Evolutionary conservation across 1,140 invertebrate species (phyloP).

Genomic region (Proctacanthus coquilletti): DNA sequence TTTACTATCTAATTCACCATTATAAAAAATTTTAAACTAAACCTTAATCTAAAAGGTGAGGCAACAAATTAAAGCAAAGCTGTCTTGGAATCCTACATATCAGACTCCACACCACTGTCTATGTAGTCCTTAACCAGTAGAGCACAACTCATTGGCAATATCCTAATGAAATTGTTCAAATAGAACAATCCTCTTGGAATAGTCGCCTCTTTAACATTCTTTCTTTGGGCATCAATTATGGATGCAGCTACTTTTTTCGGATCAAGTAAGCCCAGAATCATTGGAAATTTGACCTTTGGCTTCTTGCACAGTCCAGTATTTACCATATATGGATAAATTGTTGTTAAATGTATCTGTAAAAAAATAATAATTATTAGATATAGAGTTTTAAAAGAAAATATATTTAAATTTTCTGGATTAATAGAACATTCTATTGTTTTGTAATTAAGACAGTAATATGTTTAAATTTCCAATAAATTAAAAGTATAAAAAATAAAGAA

Average conservation of each 20-base stretch:
- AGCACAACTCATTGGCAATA: conserved; percentile 31
- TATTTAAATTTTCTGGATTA: too few species aligned
- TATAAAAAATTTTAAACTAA: too few species aligned
- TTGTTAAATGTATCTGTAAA: conserved; percentile 57
- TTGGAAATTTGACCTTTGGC: conserved; percentile 54
- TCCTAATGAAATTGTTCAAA: conserved; percentile 28
- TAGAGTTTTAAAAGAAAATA: too few species aligned
- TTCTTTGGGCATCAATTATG: conserved; percentile 48
- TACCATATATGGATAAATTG: conserved; percentile 67
- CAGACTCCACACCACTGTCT: conserved; percentile 37
- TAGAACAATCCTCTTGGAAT: conserved; percentile 34
- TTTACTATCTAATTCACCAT: too few species aligned
- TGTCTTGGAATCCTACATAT: too few species aligned
- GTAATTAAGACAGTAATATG: too few species aligned
- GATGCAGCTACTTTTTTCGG: conserved; percentile 44
- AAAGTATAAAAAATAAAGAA: too few species aligned
- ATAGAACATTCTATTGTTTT: too few species aligned
- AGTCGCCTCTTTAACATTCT: conserved; percentile 34
- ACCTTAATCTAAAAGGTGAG: too few species aligned
- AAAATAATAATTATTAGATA: not conserved
- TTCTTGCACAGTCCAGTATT: conserved; percentile 71
- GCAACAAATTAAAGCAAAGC: too few species aligned
- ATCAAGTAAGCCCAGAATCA: conserved; percentile 46
- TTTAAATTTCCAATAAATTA: too few species aligned
- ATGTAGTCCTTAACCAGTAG: conserved; percentile 33